Base-by-base conservation (phyloP, 2,113 vertebrate genomes). In the Chauna torquata region DNA sequence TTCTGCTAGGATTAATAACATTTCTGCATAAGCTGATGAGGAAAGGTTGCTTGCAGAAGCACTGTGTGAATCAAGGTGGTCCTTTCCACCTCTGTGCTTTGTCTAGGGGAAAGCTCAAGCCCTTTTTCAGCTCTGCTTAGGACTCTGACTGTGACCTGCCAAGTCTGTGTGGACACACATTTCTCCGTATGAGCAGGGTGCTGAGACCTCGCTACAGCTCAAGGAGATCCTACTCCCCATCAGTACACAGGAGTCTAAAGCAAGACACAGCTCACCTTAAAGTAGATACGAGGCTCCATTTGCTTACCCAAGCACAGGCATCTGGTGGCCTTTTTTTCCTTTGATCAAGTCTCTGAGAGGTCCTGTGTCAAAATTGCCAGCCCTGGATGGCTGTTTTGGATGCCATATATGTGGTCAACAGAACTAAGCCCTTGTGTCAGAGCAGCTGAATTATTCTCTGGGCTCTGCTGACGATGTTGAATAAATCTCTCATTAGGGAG, bases 111-210 rank as follows among this genome's bases (percentile, higher is more conserved):
- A 5, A 6, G 16, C 5, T 58, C 3, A 16, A 65, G 30, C 24
- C 17, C 30, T 14, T 66, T 71, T 59, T 36, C 70, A 66, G n/a
- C 52, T 54, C 57, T 54, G 5, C 42, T 36, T 40, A 34, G 49
- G 16, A 16, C 19, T 50, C 49, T 58, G 34, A 18, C 15, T 54
- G 17, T 58, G 65, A 64, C 42, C 55, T 69, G 32, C 14, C 12
- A 50, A 25, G 47, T 28, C 52, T 40, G 5, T 17, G 25, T 24
- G 7, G n/a, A n/a, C n/a, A n/a, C 11, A 11, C 0, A 0, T 27
- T 20, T 50, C 23, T 52, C 50, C 13, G 1, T 25, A 30, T 9
- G 17, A 72, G 4, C 44, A 66, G 34, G 13, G 38, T 54, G 20
- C 38, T 47, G 38, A 78, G 52, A 75, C 3, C 3, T 20, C 45